Evolutionary conservation across 2,888 invertebrate genomes (phyloP).

Genomic region (Boloria selene): DNA sequence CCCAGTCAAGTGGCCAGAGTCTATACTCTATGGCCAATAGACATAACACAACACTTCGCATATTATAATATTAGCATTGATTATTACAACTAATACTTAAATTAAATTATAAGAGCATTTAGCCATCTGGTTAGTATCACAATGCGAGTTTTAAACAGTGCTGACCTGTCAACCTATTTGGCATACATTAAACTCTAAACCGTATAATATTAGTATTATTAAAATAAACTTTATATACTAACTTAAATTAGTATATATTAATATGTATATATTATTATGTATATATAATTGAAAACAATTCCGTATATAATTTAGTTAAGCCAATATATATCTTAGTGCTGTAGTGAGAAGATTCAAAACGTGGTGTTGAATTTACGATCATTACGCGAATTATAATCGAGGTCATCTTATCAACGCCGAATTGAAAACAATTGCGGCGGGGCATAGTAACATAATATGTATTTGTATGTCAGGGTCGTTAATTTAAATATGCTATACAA

Average conservation of each 20-base stretch:
- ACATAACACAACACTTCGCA: too few relatives aligned
- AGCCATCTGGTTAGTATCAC: background rate
- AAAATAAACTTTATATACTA: background rate
- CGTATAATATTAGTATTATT: too few relatives aligned
- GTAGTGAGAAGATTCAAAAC: conserved; percentile 7
- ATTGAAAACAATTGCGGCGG: conserved; percentile 41
- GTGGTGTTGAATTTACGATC: background rate
- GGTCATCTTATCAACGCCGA: conserved; percentile 42
- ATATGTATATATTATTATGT: conserved; percentile 18
- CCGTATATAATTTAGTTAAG: background rate
- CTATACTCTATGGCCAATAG: too few relatives aligned
- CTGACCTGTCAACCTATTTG: conserved; percentile 3
- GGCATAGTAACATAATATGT: conserved; percentile 23
- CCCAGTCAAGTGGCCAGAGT: too few relatives aligned
- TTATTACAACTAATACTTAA: background rate
- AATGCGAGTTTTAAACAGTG: background rate
- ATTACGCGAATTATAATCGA: conserved; percentile 39
- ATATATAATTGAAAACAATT: conserved; percentile 17
- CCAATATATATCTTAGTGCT: background rate
- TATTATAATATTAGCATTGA: background rate
- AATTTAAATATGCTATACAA: conserved; percentile 1
- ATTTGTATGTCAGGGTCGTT: conserved; percentile 38
- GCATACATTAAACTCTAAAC: background rate
- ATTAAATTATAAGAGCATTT: background rate
- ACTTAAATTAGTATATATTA: conserved; percentile 1